These are phyloP conservation scores for Dinocampus coccinellae DNA, from an alignment of 2,888 invertebrate species.

Conservation along the genomic window DNA sequence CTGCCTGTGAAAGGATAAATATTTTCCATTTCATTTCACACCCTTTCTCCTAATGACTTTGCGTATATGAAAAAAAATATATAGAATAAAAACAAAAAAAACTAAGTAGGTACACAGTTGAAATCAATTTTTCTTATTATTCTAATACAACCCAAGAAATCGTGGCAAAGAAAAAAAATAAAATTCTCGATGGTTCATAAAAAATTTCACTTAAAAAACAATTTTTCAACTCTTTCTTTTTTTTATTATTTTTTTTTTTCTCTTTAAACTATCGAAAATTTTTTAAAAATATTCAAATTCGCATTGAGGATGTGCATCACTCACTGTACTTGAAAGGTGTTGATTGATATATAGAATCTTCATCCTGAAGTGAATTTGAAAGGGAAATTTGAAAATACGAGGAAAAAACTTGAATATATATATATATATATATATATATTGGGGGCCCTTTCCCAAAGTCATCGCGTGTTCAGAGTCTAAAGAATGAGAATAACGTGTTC, in stretches of 20 bases:
- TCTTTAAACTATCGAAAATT: too few relatives aligned
- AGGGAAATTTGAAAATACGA: conserved; percentile 54
- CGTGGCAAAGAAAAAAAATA: too few relatives aligned
- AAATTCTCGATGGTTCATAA: too few relatives aligned
- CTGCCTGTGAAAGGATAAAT: conserved; percentile 35
- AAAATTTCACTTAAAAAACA: too few relatives aligned
- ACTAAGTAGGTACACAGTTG: background rate
- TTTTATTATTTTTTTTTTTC: too few relatives aligned
- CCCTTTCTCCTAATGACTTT: conserved; percentile 5
- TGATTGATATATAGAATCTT: conserved; percentile 43
- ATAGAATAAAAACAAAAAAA: background rate
- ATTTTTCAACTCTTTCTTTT: too few relatives aligned
- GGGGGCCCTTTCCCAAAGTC: conserved; percentile 49
- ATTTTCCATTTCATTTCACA: conserved; percentile 23
- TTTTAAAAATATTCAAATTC: conserved; percentile 1
- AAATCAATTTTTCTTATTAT: conserved; percentile 12
- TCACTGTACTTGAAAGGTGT: background rate
- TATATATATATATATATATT: background rate
- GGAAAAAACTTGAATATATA: conserved; percentile 48
- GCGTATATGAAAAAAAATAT: background rate
- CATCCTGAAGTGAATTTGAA: conserved; percentile 54
- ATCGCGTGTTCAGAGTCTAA: conserved; percentile 36
- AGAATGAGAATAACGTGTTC: background rate
- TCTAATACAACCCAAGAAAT: too few relatives aligned
- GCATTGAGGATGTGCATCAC: background rate